phyloP scores from a whole-genome alignment of 2,888 invertebrate species.

The Gryllus longicercus region DNA sequence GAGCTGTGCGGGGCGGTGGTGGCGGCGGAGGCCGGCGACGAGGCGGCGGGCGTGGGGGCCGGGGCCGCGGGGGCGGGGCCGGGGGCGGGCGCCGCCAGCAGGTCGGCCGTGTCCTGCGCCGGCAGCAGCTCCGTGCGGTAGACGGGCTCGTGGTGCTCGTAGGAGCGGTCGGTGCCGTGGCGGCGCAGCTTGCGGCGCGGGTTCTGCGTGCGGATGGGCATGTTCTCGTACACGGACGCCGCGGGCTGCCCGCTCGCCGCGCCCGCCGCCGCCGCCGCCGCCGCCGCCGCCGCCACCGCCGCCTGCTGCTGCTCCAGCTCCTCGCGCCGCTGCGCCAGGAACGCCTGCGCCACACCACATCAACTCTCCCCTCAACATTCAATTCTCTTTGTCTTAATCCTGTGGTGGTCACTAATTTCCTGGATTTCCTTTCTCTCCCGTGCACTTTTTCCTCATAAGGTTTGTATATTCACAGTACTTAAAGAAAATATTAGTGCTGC shows the following conservation, averaged over 20 bases:
- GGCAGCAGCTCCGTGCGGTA: slow-evolving; percentile 47
- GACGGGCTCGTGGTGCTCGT: slow-evolving; percentile 59
- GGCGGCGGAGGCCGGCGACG: slow-evolving; percentile 22
- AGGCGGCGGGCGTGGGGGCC: not conserved
- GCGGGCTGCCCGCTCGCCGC: slow-evolving; percentile 51
- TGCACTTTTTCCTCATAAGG: too few relatives aligned
- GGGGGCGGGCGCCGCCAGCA: not conserved
- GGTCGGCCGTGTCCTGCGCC: not conserved
- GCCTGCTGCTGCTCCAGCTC: slow-evolving; percentile 72
- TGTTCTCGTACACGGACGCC: slow-evolving; percentile 69
- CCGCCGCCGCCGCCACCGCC: slow-evolving; percentile 71
- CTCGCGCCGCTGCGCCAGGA: slow-evolving; percentile 51
- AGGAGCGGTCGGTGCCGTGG: slow-evolving; percentile 51
- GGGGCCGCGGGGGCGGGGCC: not conserved
- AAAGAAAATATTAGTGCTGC: too few relatives aligned
- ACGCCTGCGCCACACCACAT: slow-evolving; percentile 42
- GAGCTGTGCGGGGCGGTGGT: slow-evolving; percentile 41
- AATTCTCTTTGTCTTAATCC: too few relatives aligned
- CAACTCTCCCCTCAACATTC: too few relatives aligned
- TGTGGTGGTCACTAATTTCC: too few relatives aligned
- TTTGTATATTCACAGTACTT: too few relatives aligned
- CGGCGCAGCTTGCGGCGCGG: slow-evolving; percentile 64
- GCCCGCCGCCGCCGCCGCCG: slow-evolving; percentile 71
- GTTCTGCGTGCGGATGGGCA: slow-evolving; percentile 67
- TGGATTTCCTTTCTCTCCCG: too few relatives aligned